These are phyloP conservation scores for Laticauda laticaudata DNA, from an alignment of 2,113 vertebrate species.

Conservation along the genomic window DNA sequence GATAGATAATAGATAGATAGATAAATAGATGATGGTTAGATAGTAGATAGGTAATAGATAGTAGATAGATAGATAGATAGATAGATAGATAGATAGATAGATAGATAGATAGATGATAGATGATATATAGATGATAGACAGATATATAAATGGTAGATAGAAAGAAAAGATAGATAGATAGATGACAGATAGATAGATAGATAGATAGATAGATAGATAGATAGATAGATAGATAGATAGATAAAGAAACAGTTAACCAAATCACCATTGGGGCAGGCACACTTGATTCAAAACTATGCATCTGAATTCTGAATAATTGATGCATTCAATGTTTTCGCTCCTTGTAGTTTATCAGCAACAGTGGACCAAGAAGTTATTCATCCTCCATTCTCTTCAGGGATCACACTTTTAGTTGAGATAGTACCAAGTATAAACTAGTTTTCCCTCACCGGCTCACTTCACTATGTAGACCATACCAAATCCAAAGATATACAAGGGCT, in stretches of 20 bases:
- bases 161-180: no score
- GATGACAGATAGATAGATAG: no score
- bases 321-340: no score
- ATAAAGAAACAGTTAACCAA: not conserved
- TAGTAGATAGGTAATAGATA: no score
- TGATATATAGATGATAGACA: no score
- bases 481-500: not conserved
- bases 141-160: no score
- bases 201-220: not conserved
- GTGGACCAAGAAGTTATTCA: not conserved
- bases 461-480: not conserved
- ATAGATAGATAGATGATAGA: no score
- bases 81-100: no score
- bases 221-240: no score
- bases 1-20: no score
- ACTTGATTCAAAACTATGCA: not conserved
- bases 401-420: not conserved
- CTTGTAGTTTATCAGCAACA: not conserved
- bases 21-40: no score
- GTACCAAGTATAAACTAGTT: constrained; percentile 28
- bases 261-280: not conserved
- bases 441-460: not conserved
- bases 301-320: not conserved
- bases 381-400: not conserved
- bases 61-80: no score